These are phyloP conservation scores for Phenacoccus solenopsis DNA, from an alignment of 1,140 invertebrate genomes.

Conservation along the genomic window DNA sequence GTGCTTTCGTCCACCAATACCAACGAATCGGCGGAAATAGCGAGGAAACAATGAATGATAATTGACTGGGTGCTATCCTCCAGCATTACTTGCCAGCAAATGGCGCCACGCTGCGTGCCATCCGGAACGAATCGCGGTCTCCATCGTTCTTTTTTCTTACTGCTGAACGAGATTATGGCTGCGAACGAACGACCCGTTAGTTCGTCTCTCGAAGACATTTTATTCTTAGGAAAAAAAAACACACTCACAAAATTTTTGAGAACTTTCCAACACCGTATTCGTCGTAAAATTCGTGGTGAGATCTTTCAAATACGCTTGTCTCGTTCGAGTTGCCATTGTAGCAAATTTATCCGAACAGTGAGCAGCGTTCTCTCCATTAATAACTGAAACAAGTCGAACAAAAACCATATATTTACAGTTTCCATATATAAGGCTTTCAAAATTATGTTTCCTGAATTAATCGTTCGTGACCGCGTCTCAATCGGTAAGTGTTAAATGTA, in stretches of 20 bases:
- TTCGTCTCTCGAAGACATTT: slow-evolving; percentile 20
- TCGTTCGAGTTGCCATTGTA: slow-evolving; percentile 89
- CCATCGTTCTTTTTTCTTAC: slow-evolving; percentile 54
- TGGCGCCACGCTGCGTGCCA: slow-evolving; percentile 51
- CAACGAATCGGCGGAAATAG: slow-evolving; percentile 73
- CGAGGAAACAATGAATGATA: slow-evolving; percentile 67
- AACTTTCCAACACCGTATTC: slow-evolving; percentile 64
- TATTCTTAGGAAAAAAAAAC: neutral
- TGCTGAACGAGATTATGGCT: slow-evolving; percentile 54
- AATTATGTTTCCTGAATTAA: too few species aligned
- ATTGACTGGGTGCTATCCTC: slow-evolving; percentile 54
- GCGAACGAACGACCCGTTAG: slow-evolving; percentile 27
- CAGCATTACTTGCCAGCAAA: slow-evolving; percentile 62
- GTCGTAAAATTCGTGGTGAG: slow-evolving; percentile 76
- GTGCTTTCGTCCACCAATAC: slow-evolving; percentile 74
- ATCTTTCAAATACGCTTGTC: slow-evolving; percentile 90
- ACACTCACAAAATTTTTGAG: slow-evolving; percentile 78
- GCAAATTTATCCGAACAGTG: slow-evolving; percentile 93
- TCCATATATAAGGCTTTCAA: too few species aligned
- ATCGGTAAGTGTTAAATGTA: too few species aligned
- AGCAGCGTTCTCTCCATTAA: slow-evolving; percentile 95
- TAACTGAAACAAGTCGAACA: slow-evolving; percentile 41
- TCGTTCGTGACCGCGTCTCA: too few species aligned
- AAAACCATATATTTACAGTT: too few species aligned
- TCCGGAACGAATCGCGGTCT: slow-evolving; percentile 54